Percentiles rank a stretch among this genome's conserved stretches.
Conservation (phyloP, 2,888 invertebrate genomes). For the Elmis aenea region DNA sequence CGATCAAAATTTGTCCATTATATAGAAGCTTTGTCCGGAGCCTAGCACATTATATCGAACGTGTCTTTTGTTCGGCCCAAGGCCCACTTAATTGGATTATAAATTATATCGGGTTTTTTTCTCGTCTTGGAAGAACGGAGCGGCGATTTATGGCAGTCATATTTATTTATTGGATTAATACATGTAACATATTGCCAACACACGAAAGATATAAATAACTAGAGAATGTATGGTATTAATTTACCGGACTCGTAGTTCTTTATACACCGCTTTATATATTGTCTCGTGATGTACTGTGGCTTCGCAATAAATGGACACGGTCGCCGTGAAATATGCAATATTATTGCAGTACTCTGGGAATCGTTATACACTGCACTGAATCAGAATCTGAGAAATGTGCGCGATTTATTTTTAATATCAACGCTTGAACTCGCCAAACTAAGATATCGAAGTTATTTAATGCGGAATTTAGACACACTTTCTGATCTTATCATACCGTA, state of each 20-base stretch:
- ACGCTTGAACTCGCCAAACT: no score
- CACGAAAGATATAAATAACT: conserved; percentile 49
- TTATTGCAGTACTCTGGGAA: no score
- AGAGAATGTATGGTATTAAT: conserved; percentile 47
- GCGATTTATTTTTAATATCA: no score
- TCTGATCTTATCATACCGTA: no score
- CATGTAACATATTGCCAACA: conserved; percentile 50
- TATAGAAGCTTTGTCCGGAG: conserved; percentile 28
- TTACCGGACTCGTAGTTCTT: conserved; percentile 44
- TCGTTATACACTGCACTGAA: no score
- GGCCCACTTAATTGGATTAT: conserved; percentile 47
- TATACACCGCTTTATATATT: conserved; percentile 40
- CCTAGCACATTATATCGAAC: conserved; percentile 20
- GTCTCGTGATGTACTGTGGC: conserved; percentile 39
- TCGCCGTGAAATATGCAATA: conserved; percentile 5
- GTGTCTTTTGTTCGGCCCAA: conserved; percentile 37
- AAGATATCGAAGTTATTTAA: no score
- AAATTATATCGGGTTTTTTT: conserved; percentile 44
- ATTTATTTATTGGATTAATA: conserved; percentile 51
- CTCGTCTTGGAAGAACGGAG: conserved; percentile 33
- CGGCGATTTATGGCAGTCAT: conserved; percentile 48
- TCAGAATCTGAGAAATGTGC: no score
- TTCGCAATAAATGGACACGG: conserved; percentile 35
- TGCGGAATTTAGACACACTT: no score
- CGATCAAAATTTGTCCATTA: conserved; percentile 35